Evolutionary conservation across 2,888 invertebrate genomes (phyloP), one percentile per base, ranked within the genome.

Genomic region (Epirrhoe tristata): DNA sequence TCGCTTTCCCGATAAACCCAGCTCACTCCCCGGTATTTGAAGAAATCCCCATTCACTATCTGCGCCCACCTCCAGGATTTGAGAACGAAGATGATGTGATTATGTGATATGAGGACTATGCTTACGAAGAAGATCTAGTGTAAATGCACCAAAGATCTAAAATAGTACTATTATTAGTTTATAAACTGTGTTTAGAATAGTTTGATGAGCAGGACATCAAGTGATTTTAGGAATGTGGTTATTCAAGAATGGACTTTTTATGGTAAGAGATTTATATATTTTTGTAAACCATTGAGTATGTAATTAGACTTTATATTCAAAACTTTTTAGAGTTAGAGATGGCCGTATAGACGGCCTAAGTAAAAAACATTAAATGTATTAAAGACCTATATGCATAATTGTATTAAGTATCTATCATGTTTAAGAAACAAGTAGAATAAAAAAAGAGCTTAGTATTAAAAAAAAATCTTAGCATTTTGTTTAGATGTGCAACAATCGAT

Each of bases 31-130:
- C 74, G 24, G 69, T 74, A 12, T 72, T 76, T 39, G 85, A 85
- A 52, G 69, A 74, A 34, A 65, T 80, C 14, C 79, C 87, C 0
- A 79, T 82, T 14, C 82, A 78, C 14, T 85, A 82, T 75, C 78
- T 50, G 77, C 82, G 63, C 76, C 81, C 84, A 5, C 78, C 82
- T 5, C 77, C 85, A 14, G 73, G 85, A 46, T 77, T 83, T 51
- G 80, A 81, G 68, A 75, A 85, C 17, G 82, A 83, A 48, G 88
- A 89, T 34, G 58, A 59, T 56, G 32, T n/a, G 7, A 73, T 71
- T 70, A 89, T 93, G 74, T 93, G 92, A 92, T 92, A 92, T 77
- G 86, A 89, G 67, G 82, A 83, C 61, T 91, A 90, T 77, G 83
- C 86, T 67, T 80, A 81, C 67, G 90, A 90, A 83, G 91, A 91